These are phyloP conservation scores for Beris chalybata DNA, from an alignment of 2,888 invertebrate species.

Conservation along the genomic window DNA sequence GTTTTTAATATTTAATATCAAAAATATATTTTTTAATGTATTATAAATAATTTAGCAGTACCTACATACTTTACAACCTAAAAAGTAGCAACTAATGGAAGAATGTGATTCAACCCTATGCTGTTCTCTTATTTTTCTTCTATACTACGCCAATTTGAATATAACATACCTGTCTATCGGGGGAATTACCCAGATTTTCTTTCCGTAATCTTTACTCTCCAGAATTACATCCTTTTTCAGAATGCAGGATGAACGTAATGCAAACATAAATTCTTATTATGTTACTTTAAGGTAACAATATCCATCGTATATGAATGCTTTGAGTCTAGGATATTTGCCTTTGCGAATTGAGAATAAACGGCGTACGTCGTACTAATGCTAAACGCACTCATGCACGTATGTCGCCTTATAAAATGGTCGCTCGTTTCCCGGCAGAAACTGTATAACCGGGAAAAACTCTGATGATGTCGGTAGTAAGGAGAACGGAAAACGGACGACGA, in stretches of 20 bases:
- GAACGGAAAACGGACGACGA: constrained; percentile 15
- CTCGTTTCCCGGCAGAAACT: constrained; percentile 20
- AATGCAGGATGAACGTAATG: neutral
- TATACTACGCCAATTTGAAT: too few species aligned
- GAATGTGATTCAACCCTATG: too few species aligned
- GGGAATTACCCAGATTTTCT: constrained; percentile 25
- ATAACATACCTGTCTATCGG: neutral
- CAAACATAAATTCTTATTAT: constrained; percentile 38
- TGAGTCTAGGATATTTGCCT: constrained; percentile 34
- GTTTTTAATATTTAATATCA: too few species aligned
- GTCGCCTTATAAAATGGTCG: constrained; percentile 5
- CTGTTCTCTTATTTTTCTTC: too few species aligned
- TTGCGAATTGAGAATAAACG: constrained; percentile 31
- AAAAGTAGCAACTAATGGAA: too few species aligned
- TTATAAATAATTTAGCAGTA: too few species aligned
- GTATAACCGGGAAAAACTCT: constrained; percentile 23
- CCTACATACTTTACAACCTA: too few species aligned
- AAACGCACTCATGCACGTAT: constrained; percentile 5
- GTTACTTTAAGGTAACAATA: constrained; percentile 37
- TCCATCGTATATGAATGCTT: constrained; percentile 33
- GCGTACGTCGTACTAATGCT: neutral
- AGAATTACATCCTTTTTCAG: constrained; percentile 19
- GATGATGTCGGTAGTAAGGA: constrained; percentile 28
- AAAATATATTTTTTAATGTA: too few species aligned
- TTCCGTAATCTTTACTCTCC: constrained; percentile 25